Base-by-base conservation (phyloP, 2,888 invertebrate species). In the Erannis defoliaria region DNA sequence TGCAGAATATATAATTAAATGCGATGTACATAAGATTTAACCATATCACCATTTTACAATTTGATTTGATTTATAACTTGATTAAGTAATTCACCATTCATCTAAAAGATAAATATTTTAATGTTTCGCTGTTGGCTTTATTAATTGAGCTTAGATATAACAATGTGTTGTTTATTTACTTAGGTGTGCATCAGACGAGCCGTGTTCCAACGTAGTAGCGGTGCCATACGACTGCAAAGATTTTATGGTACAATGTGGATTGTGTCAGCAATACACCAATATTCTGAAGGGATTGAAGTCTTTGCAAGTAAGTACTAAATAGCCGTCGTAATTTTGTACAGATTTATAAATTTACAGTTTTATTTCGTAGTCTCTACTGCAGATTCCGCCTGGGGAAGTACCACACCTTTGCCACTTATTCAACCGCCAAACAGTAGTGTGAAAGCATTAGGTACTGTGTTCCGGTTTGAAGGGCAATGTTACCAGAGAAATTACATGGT, bases 251-350 rank as follows among this genome's bases (percentile, higher is more conserved):
- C 93, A 94, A 66, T 97, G 97, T 69, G 91, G 94, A 0, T 93
- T 94, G 14, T 97, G 97, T 72, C 94, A 94, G 9, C 94, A 95
- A 71, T 93, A 91, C 74, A 96, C 95, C 1, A 97, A 96, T 77
- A 95, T 97, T 53, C 85, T 97, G 29, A 96, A 95, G 74, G 96
- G 96, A 5, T 85, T 97, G 9, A 96, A 96, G 85, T 94, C 95
- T 21, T 89, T 97, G 74, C 96, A 95, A 90, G 95, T 94, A 85
- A 87, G 83, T 83, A 31, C n/a, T n/a, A n/a, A n/a, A n/a, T n/a
- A n/a, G n/a, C n/a, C n/a, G n/a, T n/a, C n/a, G n/a, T n/a, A n/a
- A n/a, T n/a, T n/a, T n/a, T n/a, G n/a, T n/a, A n/a, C n/a, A n/a
- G n/a, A n/a, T n/a, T n/a, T n/a, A n/a, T n/a, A n/a, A n/a, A n/a